These are phyloP conservation scores for Callopanchax toddi DNA, from an alignment of 2,113 vertebrate species.

Conservation along the genomic window DNA sequence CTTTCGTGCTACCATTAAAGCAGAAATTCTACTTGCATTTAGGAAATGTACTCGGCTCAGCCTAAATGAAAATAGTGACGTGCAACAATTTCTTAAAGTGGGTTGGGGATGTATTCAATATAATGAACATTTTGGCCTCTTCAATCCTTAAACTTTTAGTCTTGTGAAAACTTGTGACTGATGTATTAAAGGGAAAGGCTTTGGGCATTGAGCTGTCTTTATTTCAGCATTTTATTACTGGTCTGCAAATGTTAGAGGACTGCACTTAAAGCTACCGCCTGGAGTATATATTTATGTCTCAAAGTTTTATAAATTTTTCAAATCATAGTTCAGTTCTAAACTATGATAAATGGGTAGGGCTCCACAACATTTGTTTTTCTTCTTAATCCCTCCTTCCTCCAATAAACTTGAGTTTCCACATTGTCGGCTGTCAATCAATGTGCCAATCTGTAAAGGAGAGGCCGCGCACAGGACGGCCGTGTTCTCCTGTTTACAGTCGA, in stretches of 20 bases:
- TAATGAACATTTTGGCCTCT: conserved; percentile 19
- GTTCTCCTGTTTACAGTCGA: too few species aligned
- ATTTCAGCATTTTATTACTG: neutral
- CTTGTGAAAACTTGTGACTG: conserved; percentile 4
- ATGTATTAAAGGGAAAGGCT: conserved; percentile 11
- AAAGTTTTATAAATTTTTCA: too few species aligned
- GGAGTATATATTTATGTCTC: too few species aligned
- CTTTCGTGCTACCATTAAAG: neutral
- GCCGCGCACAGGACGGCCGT: too few species aligned
- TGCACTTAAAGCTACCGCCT: too few species aligned
- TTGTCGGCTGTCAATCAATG: too few species aligned
- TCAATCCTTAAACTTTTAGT: conserved; percentile 1
- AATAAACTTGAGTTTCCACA: too few species aligned
- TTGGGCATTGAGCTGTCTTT: neutral
- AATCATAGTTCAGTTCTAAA: too few species aligned
- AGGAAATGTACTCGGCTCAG: neutral
- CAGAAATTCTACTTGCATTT: neutral
- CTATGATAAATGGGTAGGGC: too few species aligned
- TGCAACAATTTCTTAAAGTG: conserved; percentile 5
- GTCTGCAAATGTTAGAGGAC: conserved; percentile 5
- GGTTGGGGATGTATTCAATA: neutral
- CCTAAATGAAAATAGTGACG: neutral
- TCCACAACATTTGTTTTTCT: too few species aligned
- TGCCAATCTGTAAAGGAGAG: too few species aligned
- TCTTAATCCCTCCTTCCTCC: too few species aligned